Conservation (phyloP, 1,140 invertebrate genomes). For the Aradophagus sp. region DNA sequence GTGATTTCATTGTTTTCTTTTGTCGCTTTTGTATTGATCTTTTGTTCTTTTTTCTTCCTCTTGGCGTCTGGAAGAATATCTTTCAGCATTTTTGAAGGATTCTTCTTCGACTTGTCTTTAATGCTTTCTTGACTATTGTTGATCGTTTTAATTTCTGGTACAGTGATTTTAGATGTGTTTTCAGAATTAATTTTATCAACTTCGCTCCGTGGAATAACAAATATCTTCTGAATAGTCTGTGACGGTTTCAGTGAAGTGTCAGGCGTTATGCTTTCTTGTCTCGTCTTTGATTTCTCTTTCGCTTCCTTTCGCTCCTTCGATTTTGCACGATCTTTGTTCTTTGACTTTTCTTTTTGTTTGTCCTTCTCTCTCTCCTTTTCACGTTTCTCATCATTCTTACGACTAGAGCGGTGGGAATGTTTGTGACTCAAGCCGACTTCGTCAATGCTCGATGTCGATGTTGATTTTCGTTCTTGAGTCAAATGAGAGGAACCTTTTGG, state of each 20-base stretch:
- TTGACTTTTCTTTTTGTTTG: conserved; percentile 21
- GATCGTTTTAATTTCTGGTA: conserved; percentile 34
- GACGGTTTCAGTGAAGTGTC: conserved; percentile 3
- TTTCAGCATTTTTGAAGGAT: conserved; percentile 14
- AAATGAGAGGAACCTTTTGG: conserved; percentile 16
- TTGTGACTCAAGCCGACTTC: conserved; percentile 23
- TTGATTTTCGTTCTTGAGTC: conserved; percentile 10
- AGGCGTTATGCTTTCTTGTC: neutral
- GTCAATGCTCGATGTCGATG: conserved; percentile 18
- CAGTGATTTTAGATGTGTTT: conserved; percentile 14
- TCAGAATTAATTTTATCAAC: conserved; percentile 50
- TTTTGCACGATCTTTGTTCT: conserved; percentile 7
- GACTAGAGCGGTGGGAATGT: conserved; percentile 19
- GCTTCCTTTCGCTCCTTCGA: conserved; percentile 29
- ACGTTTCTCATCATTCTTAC: conserved; percentile 26
- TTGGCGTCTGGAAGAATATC: conserved; percentile 17
- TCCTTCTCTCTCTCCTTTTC: conserved; percentile 27
- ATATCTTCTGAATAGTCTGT: conserved; percentile 33
- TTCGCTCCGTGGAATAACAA: conserved; percentile 46
- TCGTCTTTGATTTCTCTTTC: conserved; percentile 18
- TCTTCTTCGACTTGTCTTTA: conserved; percentile 25
- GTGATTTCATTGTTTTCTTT: conserved; percentile 8
- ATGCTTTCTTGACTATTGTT: conserved; percentile 4
- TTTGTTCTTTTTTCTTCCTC: conserved; percentile 38
- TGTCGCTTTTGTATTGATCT: neutral